Conservation (phyloP, 2,113 vertebrate genomes). For the Cyanistes caeruleus region DNA sequence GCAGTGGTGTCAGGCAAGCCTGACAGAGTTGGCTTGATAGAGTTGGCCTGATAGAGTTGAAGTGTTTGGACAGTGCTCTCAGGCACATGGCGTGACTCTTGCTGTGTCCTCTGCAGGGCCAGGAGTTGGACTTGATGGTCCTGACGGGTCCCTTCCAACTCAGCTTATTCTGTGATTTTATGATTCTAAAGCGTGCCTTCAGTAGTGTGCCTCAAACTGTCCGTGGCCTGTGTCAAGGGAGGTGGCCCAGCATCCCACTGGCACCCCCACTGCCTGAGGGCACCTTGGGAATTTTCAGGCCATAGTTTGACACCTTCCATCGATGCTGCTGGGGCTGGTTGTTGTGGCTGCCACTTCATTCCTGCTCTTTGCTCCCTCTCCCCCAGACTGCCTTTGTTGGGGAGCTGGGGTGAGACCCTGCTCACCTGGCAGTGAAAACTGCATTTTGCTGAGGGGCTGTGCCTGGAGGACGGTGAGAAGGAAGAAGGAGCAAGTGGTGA, state of each 20-base stretch:
- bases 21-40: too few species aligned
- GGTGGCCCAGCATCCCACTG: accelerated
- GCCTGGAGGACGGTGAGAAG: not conserved
- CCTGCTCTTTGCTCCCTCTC: too few species aligned
- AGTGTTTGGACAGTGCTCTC: too few species aligned
- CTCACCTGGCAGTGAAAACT: not conserved
- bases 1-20: not conserved
- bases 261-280: accelerated
- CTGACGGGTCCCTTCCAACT: not conserved
- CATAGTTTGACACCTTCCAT: accelerated
- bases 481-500: not conserved
- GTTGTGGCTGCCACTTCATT: accelerated
- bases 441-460: not conserved
- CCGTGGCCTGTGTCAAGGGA: not conserved
- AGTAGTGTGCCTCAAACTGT: accelerated
- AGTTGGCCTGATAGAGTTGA: too few species aligned
- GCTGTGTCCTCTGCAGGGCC: not conserved
- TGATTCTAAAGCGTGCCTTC: not conserved
- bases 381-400: accelerated
- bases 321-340: accelerated
- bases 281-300: not conserved
- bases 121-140: not conserved
- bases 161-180: not conserved
- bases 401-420: accelerated
- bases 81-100: not conserved